Conservation (phyloP, 2,113 vertebrate species). For the Scatophagus argus region DNA sequence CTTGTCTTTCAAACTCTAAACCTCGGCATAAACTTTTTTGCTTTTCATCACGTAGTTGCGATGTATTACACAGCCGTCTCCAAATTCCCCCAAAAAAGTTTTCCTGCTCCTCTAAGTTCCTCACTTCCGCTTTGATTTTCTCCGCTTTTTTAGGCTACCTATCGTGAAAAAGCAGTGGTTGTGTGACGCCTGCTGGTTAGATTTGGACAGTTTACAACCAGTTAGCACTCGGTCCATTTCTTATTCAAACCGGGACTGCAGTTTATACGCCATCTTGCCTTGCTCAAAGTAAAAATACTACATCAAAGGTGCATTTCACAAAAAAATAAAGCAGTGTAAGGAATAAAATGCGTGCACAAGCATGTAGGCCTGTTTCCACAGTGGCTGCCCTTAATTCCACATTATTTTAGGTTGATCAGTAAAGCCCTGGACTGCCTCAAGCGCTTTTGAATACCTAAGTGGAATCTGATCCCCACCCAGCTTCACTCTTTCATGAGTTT, state of each 20-base stretch:
- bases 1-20: background rate
- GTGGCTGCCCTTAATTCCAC: background rate
- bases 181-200: conserved; percentile 84
- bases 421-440: too few species aligned
- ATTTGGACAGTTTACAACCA: conserved; percentile 24
- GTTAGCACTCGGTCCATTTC: background rate
- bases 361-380: background rate
- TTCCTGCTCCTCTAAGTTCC: conserved; percentile 43
- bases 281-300: background rate
- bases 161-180: conserved; percentile 50
- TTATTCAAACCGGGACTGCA: background rate
- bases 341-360: background rate
- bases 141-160: background rate
- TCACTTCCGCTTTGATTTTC: conserved; percentile 76
- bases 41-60: conserved; percentile 61
- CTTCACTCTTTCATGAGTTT: too few species aligned
- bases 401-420: background rate
- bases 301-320: background rate
- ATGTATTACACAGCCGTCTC: conserved; percentile 25
- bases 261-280: background rate
- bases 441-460: too few species aligned
- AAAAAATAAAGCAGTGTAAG: too few species aligned
- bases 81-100: conserved; percentile 42
- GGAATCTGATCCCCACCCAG: too few species aligned
- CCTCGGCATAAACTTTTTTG: background rate